Evolutionary conservation across 2,797 vertebrate species (phyloP), one percentile per base, ranked within the genome.

Genomic region (Arnoldichthys spilopterus): DNA sequence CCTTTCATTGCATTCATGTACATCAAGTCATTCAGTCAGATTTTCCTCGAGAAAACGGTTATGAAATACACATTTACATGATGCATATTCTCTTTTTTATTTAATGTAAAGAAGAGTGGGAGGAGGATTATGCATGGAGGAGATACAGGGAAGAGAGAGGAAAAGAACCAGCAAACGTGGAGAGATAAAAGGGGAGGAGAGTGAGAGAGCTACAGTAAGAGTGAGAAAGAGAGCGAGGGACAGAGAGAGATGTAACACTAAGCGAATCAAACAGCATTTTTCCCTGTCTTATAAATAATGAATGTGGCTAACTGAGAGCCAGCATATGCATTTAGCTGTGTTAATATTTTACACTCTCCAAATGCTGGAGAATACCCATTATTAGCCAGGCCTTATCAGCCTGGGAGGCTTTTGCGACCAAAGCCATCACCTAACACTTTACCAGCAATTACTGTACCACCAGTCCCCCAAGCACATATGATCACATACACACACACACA

Each of bases 311-410:
- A 80, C 82, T 76, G 74, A 12, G 75, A 80, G 72, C 75, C 49
- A 78, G 78, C 37, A 47, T 26, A 66, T 64, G 72, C 78, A 80
- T 78, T 84, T 78, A 82, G 71, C 71, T 32, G 18, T 74, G 83
- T 74, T 86, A 84, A 85, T 85, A 87, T 84, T 85, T 84, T 84
- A 81, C 80, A 79, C 72, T 58, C 11, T 20, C 61, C 64, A 81
- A 77, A 82, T 71, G 78, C 68, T 45, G 32, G 59, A 67, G 63
- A 54, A 73, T 64, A 45, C 22, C 34, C 53, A 59, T 79, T 72
- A 84, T 83, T 78, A 77, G 32, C 28, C 54, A 64, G 34, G 67
- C 7, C 34, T 78, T 28, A 64, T 61, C 51, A 68, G 22, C 69
- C 62, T 24, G 58, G 34, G 18, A 70, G 43, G 12, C 20, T 68